These are phyloP conservation scores for Actinia tenebrosa DNA, from an alignment of 64 coral and sea anemone genomes.

Conservation along the genomic window DNA sequence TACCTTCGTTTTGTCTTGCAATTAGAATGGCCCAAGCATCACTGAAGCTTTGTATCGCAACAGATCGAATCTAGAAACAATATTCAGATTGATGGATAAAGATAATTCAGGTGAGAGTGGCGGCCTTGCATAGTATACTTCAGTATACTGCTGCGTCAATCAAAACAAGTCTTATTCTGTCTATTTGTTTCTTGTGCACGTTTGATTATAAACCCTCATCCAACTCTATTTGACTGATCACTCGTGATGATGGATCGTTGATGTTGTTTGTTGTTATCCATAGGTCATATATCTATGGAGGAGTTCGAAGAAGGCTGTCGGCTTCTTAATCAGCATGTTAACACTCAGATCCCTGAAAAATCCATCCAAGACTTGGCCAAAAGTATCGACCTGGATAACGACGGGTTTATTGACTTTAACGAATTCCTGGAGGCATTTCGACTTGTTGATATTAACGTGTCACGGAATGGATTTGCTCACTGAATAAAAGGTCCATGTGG, in stretches of 20 bases:
- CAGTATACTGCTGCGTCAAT: too few species aligned
- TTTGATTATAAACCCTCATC: too few species aligned
- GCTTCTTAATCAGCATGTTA: slow-evolving; percentile 90
- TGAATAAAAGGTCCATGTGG: neutral
- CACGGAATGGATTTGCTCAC: slow-evolving; percentile 20
- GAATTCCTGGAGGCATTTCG: slow-evolving; percentile 97
- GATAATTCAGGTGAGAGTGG: slow-evolving; percentile 73
- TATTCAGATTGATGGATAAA: slow-evolving; percentile 97
- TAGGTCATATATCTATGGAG: slow-evolving; percentile 82
- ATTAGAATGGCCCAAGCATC: slow-evolving; percentile 93
- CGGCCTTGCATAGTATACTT: too few species aligned
- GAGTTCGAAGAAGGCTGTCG: slow-evolving; percentile 85
- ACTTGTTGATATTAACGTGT: slow-evolving; percentile 60
- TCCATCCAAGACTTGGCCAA: slow-evolving; percentile 78
- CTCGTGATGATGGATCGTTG: too few species aligned
- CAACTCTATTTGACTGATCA: too few species aligned
- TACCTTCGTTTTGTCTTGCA: neutral
- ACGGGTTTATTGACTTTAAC: slow-evolving; percentile 95
- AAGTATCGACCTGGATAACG: slow-evolving; percentile 93
- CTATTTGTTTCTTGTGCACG: too few species aligned
- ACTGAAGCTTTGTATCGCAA: slow-evolving; percentile 90
- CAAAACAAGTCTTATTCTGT: too few species aligned
- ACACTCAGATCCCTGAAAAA: slow-evolving; percentile 76
- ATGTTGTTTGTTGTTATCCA: neutral
- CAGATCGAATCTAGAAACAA: slow-evolving; percentile 94